phyloP scores from a whole-genome alignment of 2,797 vertebrate genomes.

The Phyllotis vaccarum region DNA sequence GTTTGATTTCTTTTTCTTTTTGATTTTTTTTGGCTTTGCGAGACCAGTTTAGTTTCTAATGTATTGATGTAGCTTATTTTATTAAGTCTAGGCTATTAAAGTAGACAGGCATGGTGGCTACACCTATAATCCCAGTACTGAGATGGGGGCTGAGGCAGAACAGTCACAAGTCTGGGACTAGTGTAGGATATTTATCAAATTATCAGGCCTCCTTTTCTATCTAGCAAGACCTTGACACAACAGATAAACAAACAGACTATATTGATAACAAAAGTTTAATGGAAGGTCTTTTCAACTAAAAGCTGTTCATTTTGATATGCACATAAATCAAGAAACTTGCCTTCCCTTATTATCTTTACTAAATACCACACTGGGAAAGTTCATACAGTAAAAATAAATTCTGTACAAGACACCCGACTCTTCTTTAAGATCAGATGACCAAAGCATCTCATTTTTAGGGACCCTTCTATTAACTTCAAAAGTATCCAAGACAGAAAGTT shows the following conservation, averaged over 20 bases:
- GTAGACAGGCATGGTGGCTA: not conserved
- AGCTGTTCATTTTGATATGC: slow-evolving; percentile 37
- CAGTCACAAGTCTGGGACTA: not conserved
- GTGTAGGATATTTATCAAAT: not conserved
- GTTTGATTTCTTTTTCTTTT: not conserved
- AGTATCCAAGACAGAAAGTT: slow-evolving; percentile 26
- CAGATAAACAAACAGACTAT: not conserved
- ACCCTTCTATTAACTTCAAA: slow-evolving; percentile 33
- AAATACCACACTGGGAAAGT: slow-evolving; percentile 52
- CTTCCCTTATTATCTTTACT: slow-evolving; percentile 25
- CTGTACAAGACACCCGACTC: not conserved
- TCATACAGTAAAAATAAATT: slow-evolving; percentile 52
- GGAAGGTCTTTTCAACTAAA: slow-evolving; percentile 9
- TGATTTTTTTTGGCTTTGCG: no score
- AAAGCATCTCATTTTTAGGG: slow-evolving; percentile 45
- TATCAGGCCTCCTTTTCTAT: not conserved
- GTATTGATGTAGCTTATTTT: slow-evolving; percentile 10
- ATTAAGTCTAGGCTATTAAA: slow-evolving; percentile 54
- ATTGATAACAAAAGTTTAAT: not conserved
- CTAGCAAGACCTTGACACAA: not conserved
- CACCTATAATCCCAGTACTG: not conserved
- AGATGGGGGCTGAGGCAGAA: not conserved
- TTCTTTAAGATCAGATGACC: slow-evolving; percentile 53
- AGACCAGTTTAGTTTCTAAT: not conserved
- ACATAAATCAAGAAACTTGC: slow-evolving; percentile 34